phyloP scores from a whole-genome alignment of 2,797 vertebrate genomes.

The Coregonus suidteri region DNA sequence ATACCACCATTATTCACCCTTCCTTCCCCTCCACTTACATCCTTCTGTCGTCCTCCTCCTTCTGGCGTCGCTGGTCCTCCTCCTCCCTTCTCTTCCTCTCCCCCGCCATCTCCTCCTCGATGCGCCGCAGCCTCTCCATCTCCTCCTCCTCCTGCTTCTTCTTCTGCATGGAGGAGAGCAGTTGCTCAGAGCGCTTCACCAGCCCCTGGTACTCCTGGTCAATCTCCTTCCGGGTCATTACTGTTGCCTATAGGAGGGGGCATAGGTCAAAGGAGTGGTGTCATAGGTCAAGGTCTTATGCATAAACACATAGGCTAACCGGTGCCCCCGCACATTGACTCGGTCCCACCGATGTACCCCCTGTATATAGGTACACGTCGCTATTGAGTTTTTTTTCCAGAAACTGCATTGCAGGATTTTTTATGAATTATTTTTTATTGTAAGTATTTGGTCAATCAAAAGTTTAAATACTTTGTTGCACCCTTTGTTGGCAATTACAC shows the following conservation, averaged over 20 bases:
- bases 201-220: constrained; percentile 88
- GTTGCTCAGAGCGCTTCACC: constrained; percentile 88
- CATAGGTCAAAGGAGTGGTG: neutral
- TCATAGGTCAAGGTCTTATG: constrained; percentile 15
- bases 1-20: no score
- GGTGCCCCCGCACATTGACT: no score
- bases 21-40: constrained; percentile 76
- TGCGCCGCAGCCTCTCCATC: constrained; percentile 85
- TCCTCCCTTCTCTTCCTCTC: constrained; percentile 87
- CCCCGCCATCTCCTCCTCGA: constrained; percentile 94
- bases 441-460: no score
- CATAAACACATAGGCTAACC: neutral
- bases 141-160: constrained; percentile 96
- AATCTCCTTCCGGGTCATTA: constrained; percentile 91
- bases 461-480: no score
- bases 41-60: constrained; percentile 91
- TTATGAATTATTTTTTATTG: no score
- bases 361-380: no score
- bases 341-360: no score
- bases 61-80: constrained; percentile 84
- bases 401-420: no score
- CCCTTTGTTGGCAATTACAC: no score
- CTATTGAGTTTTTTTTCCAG: no score
- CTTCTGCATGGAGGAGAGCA: constrained; percentile 90
- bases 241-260: constrained; percentile 70